A percentile compares a stretch with the other conserved stretches of the same genome.
phyloP scores from a whole-genome alignment of 1,140 invertebrate genomes.

The Phortica variegata region DNA sequence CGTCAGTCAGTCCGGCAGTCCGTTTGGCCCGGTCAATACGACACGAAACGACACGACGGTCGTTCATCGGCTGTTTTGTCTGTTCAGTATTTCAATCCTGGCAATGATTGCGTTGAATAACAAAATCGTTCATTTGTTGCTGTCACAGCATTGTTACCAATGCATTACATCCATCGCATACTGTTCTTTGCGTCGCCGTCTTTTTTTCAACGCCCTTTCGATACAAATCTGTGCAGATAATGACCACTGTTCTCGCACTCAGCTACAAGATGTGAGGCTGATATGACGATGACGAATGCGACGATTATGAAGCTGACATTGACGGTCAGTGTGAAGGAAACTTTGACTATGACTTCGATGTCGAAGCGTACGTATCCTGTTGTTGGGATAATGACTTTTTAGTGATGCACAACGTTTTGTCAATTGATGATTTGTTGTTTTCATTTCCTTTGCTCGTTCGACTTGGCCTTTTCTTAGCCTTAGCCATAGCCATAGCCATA shows the following conservation, averaged over 20 bases:
- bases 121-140: conserved; percentile 36
- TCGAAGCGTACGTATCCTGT: conserved; percentile 20
- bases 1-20: too few relatives aligned
- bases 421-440: conserved; percentile 48
- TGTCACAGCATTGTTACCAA: too few relatives aligned
- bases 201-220: background rate
- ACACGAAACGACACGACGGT: too few relatives aligned
- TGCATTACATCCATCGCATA: too few relatives aligned
- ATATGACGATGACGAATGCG: conserved; percentile 48
- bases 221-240: conserved; percentile 42
- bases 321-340: background rate
- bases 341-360: background rate
- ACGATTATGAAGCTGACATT: conserved; percentile 29
- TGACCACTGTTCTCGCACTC: conserved; percentile 46
- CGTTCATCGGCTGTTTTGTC: conserved; percentile 8
- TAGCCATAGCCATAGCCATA: too few relatives aligned
- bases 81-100: conserved; percentile 28
- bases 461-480: conserved; percentile 9
- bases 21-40: too few relatives aligned
- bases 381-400: conserved; percentile 47
- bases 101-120: conserved; percentile 40
- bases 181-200: conserved; percentile 1
- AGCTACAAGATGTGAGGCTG: conserved; percentile 46
- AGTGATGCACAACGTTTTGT: conserved; percentile 47
- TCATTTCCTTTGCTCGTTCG: conserved; percentile 10